Base-by-base conservation (phyloP, 2,797 vertebrate species). In the Lateolabrax maculatus region DNA sequence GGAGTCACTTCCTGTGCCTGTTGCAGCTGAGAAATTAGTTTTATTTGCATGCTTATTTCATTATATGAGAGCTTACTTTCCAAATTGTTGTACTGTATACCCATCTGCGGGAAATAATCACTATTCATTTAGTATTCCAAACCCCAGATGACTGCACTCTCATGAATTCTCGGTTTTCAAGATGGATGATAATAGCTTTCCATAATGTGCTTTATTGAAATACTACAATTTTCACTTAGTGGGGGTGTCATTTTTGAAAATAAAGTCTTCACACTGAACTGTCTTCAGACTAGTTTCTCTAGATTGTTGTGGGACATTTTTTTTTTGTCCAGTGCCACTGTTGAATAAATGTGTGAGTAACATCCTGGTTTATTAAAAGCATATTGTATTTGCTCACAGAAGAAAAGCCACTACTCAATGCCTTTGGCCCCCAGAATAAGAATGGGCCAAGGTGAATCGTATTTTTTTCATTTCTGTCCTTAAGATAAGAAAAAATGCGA, bases 301-400 rank as follows among this genome's bases (percentile, higher is more conserved):
- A 15, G 10, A 34, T 67, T 9, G 6, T 5, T 56, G 23, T 15
- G 9, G 12, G 19, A 34, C 31, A 9, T 49, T 31, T 57, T 68
- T 44, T 55, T 27, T 41, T 21, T 57, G 3, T 66, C 48, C 61
- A 23, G 8, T 60, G 44, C 16, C 15, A 39, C 63, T 43, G 52
- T 74, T 73, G n/a, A 48, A 71, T 73, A 31, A 36, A 10, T 2
- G 11, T n/a, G 31, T 19, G n/a, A 12, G 44, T 34, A 58, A 39
- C 37, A 65, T 44, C 55, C 39, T 49, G 71, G 60, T 84, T 75
- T 77, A 77, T 88, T 78, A 76, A 73, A 81, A 83, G 23, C 29
- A n/a, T 36, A 25, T 71, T 75, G 49, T 61, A 46, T 63, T 61
- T 70, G 19, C n/a, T 67, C 16, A 27, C 27, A 29, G n/a, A 51